phyloP scores from a whole-genome alignment of 2,888 invertebrate species.

The Kryphioiulus occultus region DNA sequence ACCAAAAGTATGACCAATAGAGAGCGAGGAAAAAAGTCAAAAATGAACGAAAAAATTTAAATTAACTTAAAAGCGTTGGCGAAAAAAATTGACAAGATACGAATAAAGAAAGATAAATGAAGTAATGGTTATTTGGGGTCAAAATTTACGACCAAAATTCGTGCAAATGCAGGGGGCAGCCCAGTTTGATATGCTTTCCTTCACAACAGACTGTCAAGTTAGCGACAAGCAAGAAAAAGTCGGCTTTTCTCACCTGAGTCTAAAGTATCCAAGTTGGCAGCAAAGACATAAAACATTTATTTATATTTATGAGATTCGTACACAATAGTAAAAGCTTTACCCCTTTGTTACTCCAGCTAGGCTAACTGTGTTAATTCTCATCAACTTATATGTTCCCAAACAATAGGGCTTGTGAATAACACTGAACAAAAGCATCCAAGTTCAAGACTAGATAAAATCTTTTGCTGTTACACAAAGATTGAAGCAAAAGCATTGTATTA shows the following conservation, averaged over 20 bases:
- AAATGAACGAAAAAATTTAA: not conserved
- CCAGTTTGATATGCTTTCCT: constrained; percentile 14
- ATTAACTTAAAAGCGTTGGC: not conserved
- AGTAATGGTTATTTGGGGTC: not conserved
- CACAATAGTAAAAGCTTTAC: constrained; percentile 19
- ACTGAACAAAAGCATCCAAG: not conserved
- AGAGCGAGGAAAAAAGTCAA: not conserved
- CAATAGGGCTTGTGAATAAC: not conserved
- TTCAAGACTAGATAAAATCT: no score
- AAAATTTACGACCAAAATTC: constrained; percentile 11
- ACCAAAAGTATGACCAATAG: not conserved
- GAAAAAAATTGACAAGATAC: constrained; percentile 18
- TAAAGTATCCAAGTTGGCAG: constrained; percentile 12
- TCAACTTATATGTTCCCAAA: not conserved
- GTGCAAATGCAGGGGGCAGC: constrained; percentile 27
- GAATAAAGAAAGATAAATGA: constrained; percentile 39
- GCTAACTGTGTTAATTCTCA: not conserved
- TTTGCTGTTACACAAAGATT: not conserved
- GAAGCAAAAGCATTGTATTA: not conserved
- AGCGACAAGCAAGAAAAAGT: not conserved
- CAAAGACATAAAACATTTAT: constrained; percentile 1
- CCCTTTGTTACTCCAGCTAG: not conserved
- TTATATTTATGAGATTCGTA: not conserved
- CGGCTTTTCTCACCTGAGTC: constrained; percentile 32
- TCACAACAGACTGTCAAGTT: not conserved